Percentiles rank a stretch among this genome's conserved stretches.
Evolutionary conservation across 2,888 invertebrate species (phyloP).

Genomic region (Lasioglossum calceatum): DNA sequence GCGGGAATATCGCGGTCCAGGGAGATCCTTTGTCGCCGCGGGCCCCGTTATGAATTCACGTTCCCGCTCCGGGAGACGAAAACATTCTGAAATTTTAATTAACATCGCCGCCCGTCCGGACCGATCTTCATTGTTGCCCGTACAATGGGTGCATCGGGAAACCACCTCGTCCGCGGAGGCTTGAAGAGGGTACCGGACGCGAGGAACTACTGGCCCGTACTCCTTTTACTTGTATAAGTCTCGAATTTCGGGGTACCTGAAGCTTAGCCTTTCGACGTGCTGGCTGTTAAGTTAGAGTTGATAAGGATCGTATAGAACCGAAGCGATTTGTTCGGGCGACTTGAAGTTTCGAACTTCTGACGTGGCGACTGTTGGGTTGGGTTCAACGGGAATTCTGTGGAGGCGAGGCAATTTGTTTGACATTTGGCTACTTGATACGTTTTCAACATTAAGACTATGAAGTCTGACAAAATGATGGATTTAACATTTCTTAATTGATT

Average conservation of each 20-base stretch:
- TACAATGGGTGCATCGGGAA: slow-evolving; percentile 29
- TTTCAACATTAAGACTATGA: neutral
- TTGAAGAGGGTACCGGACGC: neutral
- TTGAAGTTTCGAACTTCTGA: neutral
- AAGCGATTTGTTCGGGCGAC: neutral
- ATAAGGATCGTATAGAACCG: neutral
- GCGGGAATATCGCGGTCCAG: neutral
- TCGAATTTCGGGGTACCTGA: neutral
- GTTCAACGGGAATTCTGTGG: neutral
- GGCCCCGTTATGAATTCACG: slow-evolving; percentile 4
- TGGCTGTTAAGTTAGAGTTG: neutral
- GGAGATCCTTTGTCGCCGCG: slow-evolving; percentile 23
- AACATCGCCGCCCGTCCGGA: slow-evolving; percentile 9
- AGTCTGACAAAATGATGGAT: neutral
- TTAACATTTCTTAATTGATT: too few species aligned
- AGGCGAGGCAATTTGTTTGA: neutral
- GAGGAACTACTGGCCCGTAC: neutral
- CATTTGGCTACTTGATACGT: neutral
- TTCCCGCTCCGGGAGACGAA: slow-evolving; percentile 16
- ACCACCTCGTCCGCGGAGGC: neutral
- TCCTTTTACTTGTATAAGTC: neutral
- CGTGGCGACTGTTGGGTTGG: neutral
- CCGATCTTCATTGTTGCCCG: slow-evolving; percentile 28
- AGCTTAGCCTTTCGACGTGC: neutral
- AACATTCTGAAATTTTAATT: slow-evolving; percentile 48